Evolutionary conservation across 2,888 invertebrate genomes (phyloP).

Genomic region (Alviniconcha strummeri): DNA sequence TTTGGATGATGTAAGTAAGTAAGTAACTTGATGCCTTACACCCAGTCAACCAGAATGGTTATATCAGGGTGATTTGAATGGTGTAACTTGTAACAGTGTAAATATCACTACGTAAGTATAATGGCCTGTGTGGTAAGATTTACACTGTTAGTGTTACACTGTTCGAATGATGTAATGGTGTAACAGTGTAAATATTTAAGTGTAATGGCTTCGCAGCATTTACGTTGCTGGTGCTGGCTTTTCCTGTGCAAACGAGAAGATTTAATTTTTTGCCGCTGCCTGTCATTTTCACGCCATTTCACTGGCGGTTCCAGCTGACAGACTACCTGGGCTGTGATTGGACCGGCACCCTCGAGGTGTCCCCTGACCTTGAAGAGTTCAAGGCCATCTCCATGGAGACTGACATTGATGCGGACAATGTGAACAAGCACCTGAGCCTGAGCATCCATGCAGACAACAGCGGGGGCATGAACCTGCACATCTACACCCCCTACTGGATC

Average conservation of each 20-base stretch:
- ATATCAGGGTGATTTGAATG: too few relatives aligned
- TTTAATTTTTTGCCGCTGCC: neutral
- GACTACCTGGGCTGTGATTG: slow-evolving; percentile 83
- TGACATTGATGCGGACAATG: slow-evolving; percentile 79
- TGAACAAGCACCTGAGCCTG: slow-evolving; percentile 81
- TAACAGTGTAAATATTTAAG: too few relatives aligned
- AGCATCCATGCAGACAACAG: slow-evolving; percentile 81
- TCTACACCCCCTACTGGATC: slow-evolving; percentile 75
- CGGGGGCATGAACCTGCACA: slow-evolving; percentile 78
- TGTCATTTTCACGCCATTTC: slow-evolving; percentile 26
- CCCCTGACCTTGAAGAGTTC: slow-evolving; percentile 80
- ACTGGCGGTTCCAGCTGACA: slow-evolving; percentile 72
- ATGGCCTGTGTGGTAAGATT: too few relatives aligned
- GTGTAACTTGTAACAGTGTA: too few relatives aligned
- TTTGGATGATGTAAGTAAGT: too few relatives aligned
- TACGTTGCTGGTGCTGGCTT: too few relatives aligned
- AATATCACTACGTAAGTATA: too few relatives aligned
- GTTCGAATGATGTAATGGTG: too few relatives aligned
- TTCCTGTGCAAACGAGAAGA: neutral
- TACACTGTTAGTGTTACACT: too few relatives aligned
- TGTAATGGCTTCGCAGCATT: too few relatives aligned
- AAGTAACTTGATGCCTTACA: too few relatives aligned
- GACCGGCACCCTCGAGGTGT: slow-evolving; percentile 82
- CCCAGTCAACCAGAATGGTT: too few relatives aligned
- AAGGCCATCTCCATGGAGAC: slow-evolving; percentile 80